These are phyloP conservation scores for Tachycineta bicolor DNA, from an alignment of 2,113 vertebrate species.

Conservation along the genomic window DNA sequence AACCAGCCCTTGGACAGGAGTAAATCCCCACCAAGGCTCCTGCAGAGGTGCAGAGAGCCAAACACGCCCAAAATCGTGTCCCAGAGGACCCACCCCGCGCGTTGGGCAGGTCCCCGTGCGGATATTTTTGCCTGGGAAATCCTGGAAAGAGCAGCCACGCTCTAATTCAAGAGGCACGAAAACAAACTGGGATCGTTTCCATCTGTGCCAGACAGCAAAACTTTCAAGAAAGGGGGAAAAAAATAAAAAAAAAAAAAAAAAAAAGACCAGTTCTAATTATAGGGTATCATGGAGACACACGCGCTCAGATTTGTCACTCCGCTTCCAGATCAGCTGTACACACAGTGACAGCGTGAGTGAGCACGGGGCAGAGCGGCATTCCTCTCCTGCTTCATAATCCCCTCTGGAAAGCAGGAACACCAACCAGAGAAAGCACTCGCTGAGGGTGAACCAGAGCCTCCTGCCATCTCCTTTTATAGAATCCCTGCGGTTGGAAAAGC, in stretches of 20 bases:
- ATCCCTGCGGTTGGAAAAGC: background rate
- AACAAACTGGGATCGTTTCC: slow-evolving; percentile 50
- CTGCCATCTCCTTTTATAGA: background rate
- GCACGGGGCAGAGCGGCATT: background rate
- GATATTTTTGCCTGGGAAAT: slow-evolving; percentile 28
- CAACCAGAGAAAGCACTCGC: fast-evolving
- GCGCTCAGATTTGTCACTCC: background rate
- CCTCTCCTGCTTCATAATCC: background rate
- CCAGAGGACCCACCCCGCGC: background rate
- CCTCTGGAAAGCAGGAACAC: background rate
- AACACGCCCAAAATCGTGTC: background rate
- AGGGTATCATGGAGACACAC: slow-evolving; percentile 21
- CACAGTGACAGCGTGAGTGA: background rate
- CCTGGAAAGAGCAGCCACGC: slow-evolving; percentile 24
- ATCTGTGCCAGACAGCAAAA: slow-evolving; percentile 50
- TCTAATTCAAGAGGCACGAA: slow-evolving; percentile 45
- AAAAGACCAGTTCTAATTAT: slow-evolving; percentile 19
- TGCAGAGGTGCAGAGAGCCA: background rate
- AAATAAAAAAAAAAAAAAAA: background rate
- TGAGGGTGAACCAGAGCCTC: fast-evolving
- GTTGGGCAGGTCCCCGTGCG: background rate
- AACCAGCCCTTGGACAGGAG: background rate
- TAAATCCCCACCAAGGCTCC: fast-evolving
- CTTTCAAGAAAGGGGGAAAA: background rate
- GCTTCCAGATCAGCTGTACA: background rate